These are phyloP conservation scores for Hippocampus guttulatus DNA, from an alignment of 2,113 vertebrate genomes.

Conservation along the genomic window DNA sequence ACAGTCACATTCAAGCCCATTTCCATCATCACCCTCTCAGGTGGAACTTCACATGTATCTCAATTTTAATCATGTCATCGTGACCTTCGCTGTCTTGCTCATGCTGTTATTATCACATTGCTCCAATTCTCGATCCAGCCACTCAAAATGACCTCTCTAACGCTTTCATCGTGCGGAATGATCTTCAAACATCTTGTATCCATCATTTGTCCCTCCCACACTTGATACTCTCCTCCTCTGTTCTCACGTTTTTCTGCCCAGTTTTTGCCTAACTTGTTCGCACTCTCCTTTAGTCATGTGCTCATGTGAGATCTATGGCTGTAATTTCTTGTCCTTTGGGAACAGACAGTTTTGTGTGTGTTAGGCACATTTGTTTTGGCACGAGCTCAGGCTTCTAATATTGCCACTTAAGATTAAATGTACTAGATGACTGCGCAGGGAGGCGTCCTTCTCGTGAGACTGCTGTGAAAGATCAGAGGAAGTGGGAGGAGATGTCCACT, in stretches of 20 bases:
- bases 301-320: conserved; percentile 13
- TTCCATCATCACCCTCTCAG: conserved; percentile 38
- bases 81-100: conserved; percentile 30
- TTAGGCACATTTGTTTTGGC: conserved; percentile 58
- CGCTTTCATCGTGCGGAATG: conserved; percentile 51
- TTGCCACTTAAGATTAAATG: conserved; percentile 60
- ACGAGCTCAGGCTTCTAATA: conserved; percentile 48
- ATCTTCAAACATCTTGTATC: conserved; percentile 68
- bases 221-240: conserved; percentile 49
- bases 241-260: conserved; percentile 55
- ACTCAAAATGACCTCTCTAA: conserved; percentile 48
- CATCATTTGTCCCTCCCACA: conserved; percentile 63
- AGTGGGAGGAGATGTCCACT: conserved; percentile 49
- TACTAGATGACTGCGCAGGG: conserved; percentile 44
- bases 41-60: conserved; percentile 39
- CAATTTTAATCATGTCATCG: conserved; percentile 41
- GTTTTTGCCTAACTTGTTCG: conserved; percentile 40
- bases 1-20: conserved; percentile 24
- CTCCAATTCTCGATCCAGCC: conserved; percentile 44
- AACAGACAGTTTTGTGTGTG: conserved; percentile 21
- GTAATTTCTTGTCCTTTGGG: conserved; percentile 31
- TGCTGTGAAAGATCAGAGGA: conserved; percentile 49
- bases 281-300: conserved; percentile 24
- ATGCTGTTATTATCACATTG: conserved; percentile 43
- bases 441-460: conserved; percentile 42